These are phyloP conservation scores for Lichenostomus cassidix DNA, from an alignment of 2,113 vertebrate genomes.

Conservation along the genomic window DNA sequence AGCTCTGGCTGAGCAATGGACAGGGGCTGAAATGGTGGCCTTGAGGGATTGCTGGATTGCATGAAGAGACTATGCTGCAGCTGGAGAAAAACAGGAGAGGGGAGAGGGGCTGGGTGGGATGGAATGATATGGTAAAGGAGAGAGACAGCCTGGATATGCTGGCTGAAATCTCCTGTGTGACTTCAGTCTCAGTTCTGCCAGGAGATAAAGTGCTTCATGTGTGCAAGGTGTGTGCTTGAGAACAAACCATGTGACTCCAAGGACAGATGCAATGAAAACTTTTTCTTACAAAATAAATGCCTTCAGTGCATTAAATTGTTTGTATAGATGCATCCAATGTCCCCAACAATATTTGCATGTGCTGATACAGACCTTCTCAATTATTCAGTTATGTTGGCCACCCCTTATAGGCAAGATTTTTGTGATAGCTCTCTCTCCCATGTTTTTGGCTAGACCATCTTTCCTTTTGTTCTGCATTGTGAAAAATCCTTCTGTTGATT, in stretches of 20 bases:
- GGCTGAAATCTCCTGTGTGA: neutral
- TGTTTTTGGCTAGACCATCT: neutral
- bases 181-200: neutral
- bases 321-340: neutral
- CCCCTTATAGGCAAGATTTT: neutral
- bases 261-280: neutral
- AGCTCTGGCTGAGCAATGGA: neutral
- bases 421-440: neutral
- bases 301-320: neutral
- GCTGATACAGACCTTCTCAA: neutral
- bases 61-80: neutral
- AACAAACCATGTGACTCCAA: rapidly evolving
- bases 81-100: neutral
- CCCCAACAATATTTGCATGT: neutral
- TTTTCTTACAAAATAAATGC: neutral
- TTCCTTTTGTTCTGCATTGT: neutral
- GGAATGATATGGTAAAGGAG: neutral
- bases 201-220: neutral
- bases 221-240: neutral
- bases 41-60: neutral
- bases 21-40: neutral
- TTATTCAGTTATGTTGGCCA: neutral
- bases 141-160: neutral
- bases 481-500: neutral
- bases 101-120: neutral